Conservation (phyloP, 2,113 vertebrate genomes). For the Silurus asotus region DNA sequence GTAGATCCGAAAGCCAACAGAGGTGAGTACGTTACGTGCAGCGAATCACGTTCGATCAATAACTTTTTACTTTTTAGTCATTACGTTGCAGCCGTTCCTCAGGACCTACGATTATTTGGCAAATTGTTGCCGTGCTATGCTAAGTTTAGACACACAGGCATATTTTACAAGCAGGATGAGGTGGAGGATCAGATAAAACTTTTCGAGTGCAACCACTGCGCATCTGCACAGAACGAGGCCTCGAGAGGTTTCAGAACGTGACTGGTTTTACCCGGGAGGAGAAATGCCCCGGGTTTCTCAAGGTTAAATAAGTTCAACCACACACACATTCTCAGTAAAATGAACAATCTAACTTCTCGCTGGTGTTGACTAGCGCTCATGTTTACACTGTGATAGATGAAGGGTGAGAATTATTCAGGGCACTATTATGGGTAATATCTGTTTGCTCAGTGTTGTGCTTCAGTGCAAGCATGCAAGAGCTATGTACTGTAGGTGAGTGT, state of each 20-base stretch:
- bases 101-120: not conserved
- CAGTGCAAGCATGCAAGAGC: not conserved
- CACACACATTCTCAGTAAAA: not conserved
- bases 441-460: not conserved
- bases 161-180: not conserved
- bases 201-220: not conserved
- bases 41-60: not conserved
- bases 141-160: not conserved
- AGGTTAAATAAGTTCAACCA: not conserved
- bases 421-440: not conserved
- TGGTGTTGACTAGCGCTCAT: not conserved
- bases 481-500: not conserved
- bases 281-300: too few species aligned
- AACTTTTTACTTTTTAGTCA: not conserved
- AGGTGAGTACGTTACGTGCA: constrained; percentile 76
- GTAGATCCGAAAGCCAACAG: constrained; percentile 80
- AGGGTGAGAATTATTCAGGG: not conserved
- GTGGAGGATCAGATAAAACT: constrained; percentile 23
- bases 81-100: not conserved
- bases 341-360: not conserved
- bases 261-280: not conserved
- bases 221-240: not conserved
- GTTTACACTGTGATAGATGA: constrained; percentile 4
- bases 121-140: not conserved
- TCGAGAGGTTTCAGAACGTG: not conserved